Percentiles rank a stretch among this genome's conserved stretches.
phyloP scores from a whole-genome alignment of 2,113 vertebrate genomes.

The Toxotes jaculatrix region DNA sequence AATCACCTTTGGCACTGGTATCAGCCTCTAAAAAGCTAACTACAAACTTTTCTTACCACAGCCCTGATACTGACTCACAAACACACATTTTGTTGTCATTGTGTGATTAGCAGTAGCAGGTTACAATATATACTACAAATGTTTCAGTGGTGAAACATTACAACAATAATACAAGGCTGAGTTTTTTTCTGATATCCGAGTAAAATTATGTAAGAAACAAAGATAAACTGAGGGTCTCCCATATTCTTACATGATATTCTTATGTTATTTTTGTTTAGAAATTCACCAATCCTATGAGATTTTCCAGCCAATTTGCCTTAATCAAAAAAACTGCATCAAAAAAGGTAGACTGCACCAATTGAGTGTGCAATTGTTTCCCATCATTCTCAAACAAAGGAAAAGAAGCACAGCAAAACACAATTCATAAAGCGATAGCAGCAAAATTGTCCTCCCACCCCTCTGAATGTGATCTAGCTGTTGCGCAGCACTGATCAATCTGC shows the following conservation, averaged over 20 bases:
- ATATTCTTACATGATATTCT: too few relatives aligned
- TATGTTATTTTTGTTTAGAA: too few relatives aligned
- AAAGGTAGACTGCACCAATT: constrained; percentile 13
- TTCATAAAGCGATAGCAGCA: constrained; percentile 11
- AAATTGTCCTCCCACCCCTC: constrained; percentile 3
- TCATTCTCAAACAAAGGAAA: constrained; percentile 4
- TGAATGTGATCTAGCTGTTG: neutral
- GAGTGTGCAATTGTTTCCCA: constrained; percentile 2
- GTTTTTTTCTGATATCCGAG: neutral
- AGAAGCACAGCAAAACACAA: constrained; percentile 18
- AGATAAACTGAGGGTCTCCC: neutral
- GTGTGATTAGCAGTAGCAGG: neutral
- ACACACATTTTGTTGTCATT: neutral
- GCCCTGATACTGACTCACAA: neutral
- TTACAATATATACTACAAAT: neutral
- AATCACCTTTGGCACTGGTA: neutral
- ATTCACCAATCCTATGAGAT: neutral
- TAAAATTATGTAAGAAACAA: neutral
- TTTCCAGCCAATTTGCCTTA: constrained; percentile 14
- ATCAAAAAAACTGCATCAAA: neutral
- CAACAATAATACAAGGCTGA: neutral
- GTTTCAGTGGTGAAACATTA: neutral
- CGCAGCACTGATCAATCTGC: constrained; percentile 34
- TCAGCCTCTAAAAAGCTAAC: neutral
- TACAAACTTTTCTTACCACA: neutral